These are phyloP conservation scores for Ryuthela nishihirai DNA, from an alignment of 2,888 invertebrate genomes.

Conservation along the genomic window DNA sequence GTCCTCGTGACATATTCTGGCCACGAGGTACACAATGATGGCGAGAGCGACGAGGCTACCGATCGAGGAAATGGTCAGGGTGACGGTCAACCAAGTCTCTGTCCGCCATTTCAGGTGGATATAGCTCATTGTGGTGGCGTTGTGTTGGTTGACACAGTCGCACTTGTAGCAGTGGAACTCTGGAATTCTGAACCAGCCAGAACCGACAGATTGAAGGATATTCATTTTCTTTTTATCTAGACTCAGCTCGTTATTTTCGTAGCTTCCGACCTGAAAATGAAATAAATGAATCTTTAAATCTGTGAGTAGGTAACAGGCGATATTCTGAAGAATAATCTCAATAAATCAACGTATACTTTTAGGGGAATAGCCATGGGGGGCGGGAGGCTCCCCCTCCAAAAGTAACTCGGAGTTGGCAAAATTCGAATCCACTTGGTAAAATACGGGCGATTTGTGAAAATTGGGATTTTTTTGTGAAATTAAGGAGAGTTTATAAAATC, in stretches of 20 bases:
- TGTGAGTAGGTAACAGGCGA: background rate
- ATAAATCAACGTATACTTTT: no score
- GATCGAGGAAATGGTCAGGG: slow-evolving; percentile 63
- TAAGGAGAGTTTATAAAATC: no score
- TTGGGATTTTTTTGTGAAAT: no score
- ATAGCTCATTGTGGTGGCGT: background rate
- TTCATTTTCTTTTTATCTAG: slow-evolving; percentile 23
- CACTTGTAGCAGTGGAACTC: slow-evolving; percentile 19
- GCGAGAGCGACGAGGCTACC: slow-evolving; percentile 63
- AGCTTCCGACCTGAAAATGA: slow-evolving; percentile 25
- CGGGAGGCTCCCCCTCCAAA: no score
- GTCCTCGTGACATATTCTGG: slow-evolving; percentile 62
- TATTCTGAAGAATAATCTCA: no score
- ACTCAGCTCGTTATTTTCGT: background rate
- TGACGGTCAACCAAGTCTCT: slow-evolving; percentile 60
- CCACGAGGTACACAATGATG: slow-evolving; percentile 62
- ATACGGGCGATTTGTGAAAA: no score
- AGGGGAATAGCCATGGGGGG: no score
- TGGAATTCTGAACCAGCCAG: slow-evolving; percentile 35
- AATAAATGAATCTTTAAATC: background rate
- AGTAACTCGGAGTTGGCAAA: no score
- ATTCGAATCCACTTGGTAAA: no score
- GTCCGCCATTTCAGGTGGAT: slow-evolving; percentile 27
- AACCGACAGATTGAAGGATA: slow-evolving; percentile 24
- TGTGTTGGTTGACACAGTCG: slow-evolving; percentile 19